Conservation (phyloP, 2,888 invertebrate species). For the Meliscaeva auricollis region DNA sequence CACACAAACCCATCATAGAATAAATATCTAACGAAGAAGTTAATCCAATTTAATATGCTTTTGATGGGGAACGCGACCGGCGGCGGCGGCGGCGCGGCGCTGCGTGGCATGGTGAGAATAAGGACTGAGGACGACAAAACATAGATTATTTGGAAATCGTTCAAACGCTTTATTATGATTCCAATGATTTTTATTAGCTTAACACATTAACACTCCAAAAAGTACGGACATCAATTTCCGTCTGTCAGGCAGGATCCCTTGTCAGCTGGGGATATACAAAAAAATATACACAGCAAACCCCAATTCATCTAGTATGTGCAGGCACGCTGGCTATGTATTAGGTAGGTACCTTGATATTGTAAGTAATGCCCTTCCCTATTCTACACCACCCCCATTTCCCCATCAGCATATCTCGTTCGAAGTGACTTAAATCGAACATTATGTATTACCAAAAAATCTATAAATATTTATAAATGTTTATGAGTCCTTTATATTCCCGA, state of each 20-base stretch:
- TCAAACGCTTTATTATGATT: slow-evolving; percentile 74
- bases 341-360: background rate
- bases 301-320: background rate
- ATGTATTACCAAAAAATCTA: slow-evolving; percentile 51
- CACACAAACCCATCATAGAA: slow-evolving; percentile 18
- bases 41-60: slow-evolving; percentile 69
- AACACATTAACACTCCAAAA: slow-evolving; percentile 73
- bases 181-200: slow-evolving; percentile 73
- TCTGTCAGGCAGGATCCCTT: slow-evolving; percentile 68
- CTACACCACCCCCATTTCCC: background rate
- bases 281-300: background rate
- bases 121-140: slow-evolving; percentile 48
- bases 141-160: slow-evolving; percentile 67
- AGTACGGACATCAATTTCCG: slow-evolving; percentile 71
- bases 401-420: background rate
- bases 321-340: background rate
- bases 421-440: slow-evolving; percentile 65
- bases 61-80: slow-evolving; percentile 11
- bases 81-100: background rate
- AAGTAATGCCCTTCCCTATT: background rate
- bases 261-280: slow-evolving; percentile 39
- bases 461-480: slow-evolving; percentile 74
- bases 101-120: background rate
- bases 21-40: slow-evolving; percentile 57
- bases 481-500: slow-evolving; percentile 42